phyloP scores from a whole-genome alignment of 2,888 invertebrate species.

The Willowsia nigromaculata region DNA sequence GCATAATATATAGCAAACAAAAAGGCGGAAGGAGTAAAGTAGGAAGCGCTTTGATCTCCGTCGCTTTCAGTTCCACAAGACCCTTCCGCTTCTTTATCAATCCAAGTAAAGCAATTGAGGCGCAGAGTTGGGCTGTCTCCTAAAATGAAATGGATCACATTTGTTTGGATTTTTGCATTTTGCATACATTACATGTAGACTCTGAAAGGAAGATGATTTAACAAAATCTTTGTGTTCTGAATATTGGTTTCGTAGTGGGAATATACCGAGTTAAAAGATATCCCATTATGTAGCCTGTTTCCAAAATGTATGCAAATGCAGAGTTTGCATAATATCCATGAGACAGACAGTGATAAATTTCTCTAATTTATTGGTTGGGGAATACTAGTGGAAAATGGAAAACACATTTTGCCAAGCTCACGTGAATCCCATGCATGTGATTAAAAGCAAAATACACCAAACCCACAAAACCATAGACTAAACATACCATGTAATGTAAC shows the following conservation, averaged over 20 bases:
- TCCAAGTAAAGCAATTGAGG: background rate
- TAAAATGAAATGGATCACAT: background rate
- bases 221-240: background rate
- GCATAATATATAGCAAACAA: no score
- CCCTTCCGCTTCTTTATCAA: background rate
- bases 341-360: slow-evolving; percentile 1
- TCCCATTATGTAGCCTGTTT: no score
- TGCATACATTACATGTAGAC: background rate
- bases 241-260: no score
- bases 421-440: no score
- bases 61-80: background rate
- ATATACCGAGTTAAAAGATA: no score
- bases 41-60: slow-evolving; percentile 38
- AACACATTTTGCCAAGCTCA: no score
- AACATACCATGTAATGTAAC: no score
- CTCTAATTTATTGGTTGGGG: background rate
- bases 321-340: no score
- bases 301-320: no score
- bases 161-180: background rate
- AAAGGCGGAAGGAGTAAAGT: no score
- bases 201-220: background rate
- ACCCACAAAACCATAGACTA: background rate
- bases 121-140: no score
- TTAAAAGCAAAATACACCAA: background rate
- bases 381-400: no score